A percentile compares a stretch with the other conserved stretches of the same genome.
Conservation (phyloP, 2,888 invertebrate species). For the Taenaris catops region DNA sequence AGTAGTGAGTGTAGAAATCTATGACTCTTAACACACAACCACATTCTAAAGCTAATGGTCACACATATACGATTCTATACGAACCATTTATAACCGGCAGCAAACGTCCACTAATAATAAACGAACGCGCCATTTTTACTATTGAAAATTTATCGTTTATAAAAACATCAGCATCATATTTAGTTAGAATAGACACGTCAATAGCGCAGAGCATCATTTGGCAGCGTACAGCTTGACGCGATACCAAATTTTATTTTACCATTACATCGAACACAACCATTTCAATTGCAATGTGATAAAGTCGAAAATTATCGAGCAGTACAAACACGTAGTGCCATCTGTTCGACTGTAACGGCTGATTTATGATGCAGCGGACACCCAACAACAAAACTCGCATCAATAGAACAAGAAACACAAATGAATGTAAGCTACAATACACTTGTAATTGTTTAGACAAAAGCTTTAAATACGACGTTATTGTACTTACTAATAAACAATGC, state of each 20-base stretch:
- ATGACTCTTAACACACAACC: too few species aligned
- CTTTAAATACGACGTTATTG: conserved; percentile 29
- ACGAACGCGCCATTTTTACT: conserved; percentile 49
- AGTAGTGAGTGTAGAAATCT: too few species aligned
- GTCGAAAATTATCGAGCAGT: conserved; percentile 29
- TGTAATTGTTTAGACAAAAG: conserved; percentile 77
- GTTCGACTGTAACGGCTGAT: conserved; percentile 54
- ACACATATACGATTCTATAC: conserved; percentile 3
- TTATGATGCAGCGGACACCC: conserved; percentile 75
- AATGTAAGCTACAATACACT: conserved; percentile 67
- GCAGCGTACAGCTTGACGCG: conserved; percentile 38
- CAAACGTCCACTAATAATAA: conserved; percentile 22
- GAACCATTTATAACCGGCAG: conserved; percentile 3
- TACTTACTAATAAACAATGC: conserved; percentile 7
- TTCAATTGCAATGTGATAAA: conserved; percentile 25
- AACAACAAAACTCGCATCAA: conserved; percentile 67
- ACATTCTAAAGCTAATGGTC: too few species aligned
- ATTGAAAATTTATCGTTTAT: conserved; percentile 62
- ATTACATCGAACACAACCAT: conserved; percentile 4
- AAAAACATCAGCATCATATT: conserved; percentile 57
- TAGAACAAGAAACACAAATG: conserved; percentile 73
- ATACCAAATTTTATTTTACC: conserved; percentile 22
- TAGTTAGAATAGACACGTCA: conserved; percentile 60
- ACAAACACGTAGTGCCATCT: conserved; percentile 30
- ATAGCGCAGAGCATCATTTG: conserved; percentile 57